These are phyloP conservation scores for Proisotoma minuta DNA, from an alignment of 2,888 invertebrate species.

Conservation along the genomic window DNA sequence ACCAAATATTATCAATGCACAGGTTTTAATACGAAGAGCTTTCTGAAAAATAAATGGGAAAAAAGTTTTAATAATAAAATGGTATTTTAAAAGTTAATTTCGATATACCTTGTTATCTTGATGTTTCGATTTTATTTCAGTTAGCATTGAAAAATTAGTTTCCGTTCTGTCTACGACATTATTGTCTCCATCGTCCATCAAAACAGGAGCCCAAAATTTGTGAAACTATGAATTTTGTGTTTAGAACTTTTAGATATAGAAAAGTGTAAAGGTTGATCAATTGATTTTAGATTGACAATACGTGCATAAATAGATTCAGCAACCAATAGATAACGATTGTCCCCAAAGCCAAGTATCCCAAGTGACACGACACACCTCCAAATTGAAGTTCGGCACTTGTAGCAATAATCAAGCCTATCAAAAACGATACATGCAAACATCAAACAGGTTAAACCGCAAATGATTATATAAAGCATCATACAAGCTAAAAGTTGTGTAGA, in stretches of 20 bases:
- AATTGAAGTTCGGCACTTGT: neutral
- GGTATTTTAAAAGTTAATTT: neutral
- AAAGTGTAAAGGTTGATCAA: neutral
- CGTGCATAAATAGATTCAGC: neutral
- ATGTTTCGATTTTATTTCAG: too few species aligned
- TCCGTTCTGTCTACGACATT: neutral
- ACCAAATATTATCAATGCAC: neutral
- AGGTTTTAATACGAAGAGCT: neutral
- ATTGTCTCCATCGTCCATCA: neutral
- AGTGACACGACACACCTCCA: neutral
- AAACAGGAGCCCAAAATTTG: neutral
- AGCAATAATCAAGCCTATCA: neutral
- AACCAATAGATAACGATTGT: neutral
- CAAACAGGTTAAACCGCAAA: too few species aligned
- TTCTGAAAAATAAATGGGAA: neutral
- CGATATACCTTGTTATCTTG: too few species aligned
- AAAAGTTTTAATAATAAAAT: neutral
- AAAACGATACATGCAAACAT: too few species aligned
- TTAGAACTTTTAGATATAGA: too few species aligned
- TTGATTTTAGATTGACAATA: neutral
- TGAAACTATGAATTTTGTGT: conserved; percentile 3
- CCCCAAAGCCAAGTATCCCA: neutral
- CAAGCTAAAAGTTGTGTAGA: neutral
- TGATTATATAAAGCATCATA: neutral
- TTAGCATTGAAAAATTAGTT: too few species aligned